Conservation (phyloP, 2,888 invertebrate species). For the Aphrophora alni region DNA sequence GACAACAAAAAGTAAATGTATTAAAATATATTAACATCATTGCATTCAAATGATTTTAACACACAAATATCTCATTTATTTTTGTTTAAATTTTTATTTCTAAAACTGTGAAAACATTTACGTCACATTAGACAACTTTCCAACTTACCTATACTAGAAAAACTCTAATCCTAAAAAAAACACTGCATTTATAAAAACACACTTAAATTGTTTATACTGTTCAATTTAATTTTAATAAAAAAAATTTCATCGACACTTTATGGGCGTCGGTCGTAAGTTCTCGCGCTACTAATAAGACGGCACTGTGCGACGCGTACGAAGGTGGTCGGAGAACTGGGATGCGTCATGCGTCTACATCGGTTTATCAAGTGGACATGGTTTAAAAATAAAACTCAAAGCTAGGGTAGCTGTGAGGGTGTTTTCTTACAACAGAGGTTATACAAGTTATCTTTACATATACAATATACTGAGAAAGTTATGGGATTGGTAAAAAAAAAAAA, state of each 20-base stretch:
- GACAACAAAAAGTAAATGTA: no score
- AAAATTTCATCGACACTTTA: neutral
- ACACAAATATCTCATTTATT: no score
- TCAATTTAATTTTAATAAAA: neutral
- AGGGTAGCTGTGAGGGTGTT: neutral
- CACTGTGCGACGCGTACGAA: neutral
- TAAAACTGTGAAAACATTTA: no score
- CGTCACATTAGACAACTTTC: no score
- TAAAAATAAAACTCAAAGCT: neutral
- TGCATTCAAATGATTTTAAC: no score
- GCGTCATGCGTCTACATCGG: neutral
- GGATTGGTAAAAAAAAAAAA: no score
- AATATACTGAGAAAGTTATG: no score
- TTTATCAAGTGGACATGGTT: neutral
- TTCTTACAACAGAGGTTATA: no score
- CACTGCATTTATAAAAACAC: neutral
- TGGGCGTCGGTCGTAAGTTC: neutral
- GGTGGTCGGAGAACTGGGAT: neutral
- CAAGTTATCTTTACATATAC: no score
- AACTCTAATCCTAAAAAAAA: neutral
- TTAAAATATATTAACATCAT: no score
- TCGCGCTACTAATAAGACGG: neutral
- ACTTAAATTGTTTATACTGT: neutral
- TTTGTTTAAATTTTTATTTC: no score
- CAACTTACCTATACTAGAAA: no score